phyloP scores from a whole-genome alignment of 2,113 vertebrate species.

The Varanus salvator region DNA sequence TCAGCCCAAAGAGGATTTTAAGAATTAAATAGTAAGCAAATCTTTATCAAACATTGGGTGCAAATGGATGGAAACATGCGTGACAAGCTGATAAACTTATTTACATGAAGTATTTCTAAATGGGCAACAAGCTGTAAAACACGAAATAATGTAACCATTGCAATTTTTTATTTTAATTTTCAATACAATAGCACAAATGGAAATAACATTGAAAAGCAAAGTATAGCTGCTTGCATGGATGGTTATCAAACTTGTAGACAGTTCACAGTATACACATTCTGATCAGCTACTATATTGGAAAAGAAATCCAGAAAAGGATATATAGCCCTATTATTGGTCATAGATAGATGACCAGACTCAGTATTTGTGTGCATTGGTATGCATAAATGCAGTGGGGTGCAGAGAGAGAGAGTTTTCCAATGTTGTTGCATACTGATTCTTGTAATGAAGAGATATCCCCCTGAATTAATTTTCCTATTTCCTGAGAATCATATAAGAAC shows the following conservation, averaged over 20 bases:
- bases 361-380: too few relatives aligned
- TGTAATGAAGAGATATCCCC: not conserved
- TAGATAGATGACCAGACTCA: too few relatives aligned
- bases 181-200: not conserved
- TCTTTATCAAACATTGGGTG: too few relatives aligned
- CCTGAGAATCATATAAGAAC: not conserved
- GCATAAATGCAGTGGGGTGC: too few relatives aligned
- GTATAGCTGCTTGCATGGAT: not conserved
- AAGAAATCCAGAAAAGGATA: not conserved
- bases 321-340: not conserved
- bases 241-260: too few relatives aligned
- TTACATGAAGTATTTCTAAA: too few relatives aligned
- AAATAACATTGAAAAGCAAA: not conserved
- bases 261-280: not conserved
- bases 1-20: too few relatives aligned
- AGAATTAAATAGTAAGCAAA: too few relatives aligned
- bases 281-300: not conserved
- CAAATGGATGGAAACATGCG: too few relatives aligned
- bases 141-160: not conserved
- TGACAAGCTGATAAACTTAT: too few relatives aligned
- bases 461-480: not conserved
- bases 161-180: not conserved
- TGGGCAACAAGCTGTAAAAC: not conserved
- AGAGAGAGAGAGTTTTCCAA: not conserved
- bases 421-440: not conserved